Evolutionary conservation across 2,888 invertebrate species (phyloP), one percentile per base, ranked within the genome.

Genomic region (Parnassius orleans): DNA sequence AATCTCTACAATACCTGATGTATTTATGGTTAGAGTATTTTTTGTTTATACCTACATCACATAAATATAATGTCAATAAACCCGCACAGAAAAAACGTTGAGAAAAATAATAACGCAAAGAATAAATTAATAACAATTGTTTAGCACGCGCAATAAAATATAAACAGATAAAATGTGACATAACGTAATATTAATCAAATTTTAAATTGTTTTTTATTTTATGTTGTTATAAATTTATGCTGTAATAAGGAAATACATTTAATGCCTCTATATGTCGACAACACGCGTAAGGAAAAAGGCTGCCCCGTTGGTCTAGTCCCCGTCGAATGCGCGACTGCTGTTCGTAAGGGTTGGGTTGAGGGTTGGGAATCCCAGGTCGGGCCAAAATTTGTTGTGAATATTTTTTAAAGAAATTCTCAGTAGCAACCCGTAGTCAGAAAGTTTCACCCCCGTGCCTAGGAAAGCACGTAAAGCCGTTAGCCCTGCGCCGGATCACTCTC

Each of bases 151-250:
- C 61, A 68, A 70, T 67, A 68, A 66, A 67, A 64, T 53, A 65
- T 51, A 46, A 52, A 52, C 46, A 65, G 70, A 70, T 69, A 66
- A 67, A 65, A 67, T 67, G 59, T 68, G 65, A 66, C 66, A 68
- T 63, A 64, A 66, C 48, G 51, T 48, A 48, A 53, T 53, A 19
- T 44, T 44, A 54, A 61, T 55, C 19, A 46, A 44, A 51, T 14
- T 19, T 55, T 58, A 52, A 53, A 60, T 61, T 7, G 59, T 53
- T 50, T 41, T n/a, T n/a, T n/a, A n/a, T 62, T 57, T 62, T 58
- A 58, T 54, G 44, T 63, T 41, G 53, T 48, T 54, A 48, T 54
- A 54, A 58, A 58, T 63, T 41, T 58, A 54, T 33, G 7, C 10
- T 50, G 46, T 51, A 58, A 55, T 58, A 41, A 55, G 63, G 58